Evolutionary conservation across 1,140 invertebrate genomes (phyloP), one percentile per base, ranked within the genome.

Genomic region (Bombus ignitus): DNA sequence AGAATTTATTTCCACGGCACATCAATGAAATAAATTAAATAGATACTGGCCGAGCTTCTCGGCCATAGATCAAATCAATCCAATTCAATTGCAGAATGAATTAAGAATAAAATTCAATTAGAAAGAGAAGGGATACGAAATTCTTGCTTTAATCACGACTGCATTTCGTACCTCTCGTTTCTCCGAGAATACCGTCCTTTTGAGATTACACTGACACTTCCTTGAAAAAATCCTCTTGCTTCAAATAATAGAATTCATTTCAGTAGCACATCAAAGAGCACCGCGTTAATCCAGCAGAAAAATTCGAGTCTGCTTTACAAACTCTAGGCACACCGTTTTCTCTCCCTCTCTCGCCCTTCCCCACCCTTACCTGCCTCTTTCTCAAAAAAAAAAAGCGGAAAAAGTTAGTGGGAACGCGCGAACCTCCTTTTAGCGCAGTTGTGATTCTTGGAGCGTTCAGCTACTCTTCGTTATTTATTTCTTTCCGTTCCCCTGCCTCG

Each of bases 381-480:
- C 35, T 10, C n/a, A 2, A 28, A 62, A n/a, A 62, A 59, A 10
- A 8, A 62, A 13, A 12, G 10, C 28, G 59, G 28, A 13, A n/a
- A 62, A 62, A n/a, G 28, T 62, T 73, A 47, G 28, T 35, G 74
- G 74, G 44, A 76, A 78, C 47, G 82, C 53, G 82, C 81, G 81
- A 83, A 83, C 73, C n/a, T 83, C 82, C 74, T 83, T 78, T 83
- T 77, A 68, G 74, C 28, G 37, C 65, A 59, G 74, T 83, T 83
- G 82, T 70, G 82, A 83, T 83, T 83, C 82, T 53, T 71, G 47
- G 59, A 70, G 82, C 82, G 82, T 83, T 83, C 82, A 39, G 35
- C 82, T 37, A 78, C 82, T 83, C 74, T 75, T 78, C 75, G 82
- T 83, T 83, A 83, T 83, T 83, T 83, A 83, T 83, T 83, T 83